Base-by-base conservation (phyloP, 2,797 vertebrate genomes). In the Petrocephalus schoutedeni region DNA sequence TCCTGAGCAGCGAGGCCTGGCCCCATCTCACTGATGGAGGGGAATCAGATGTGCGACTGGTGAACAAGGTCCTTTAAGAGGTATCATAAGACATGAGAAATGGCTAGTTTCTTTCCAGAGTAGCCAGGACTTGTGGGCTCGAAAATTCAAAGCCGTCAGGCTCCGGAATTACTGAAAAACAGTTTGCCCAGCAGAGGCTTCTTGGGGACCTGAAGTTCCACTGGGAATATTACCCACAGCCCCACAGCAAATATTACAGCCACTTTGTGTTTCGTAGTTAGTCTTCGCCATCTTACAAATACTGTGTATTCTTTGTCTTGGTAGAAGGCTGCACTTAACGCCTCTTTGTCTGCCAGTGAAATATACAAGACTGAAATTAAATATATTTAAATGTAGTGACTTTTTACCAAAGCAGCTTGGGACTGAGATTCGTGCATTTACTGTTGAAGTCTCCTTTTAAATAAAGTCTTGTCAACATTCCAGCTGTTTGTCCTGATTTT, bases 1-100 rank as follows among this genome's bases (percentile, higher is more conserved):
- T 93, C 94, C 91, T 96, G 94, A 95, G 19, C n/a, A 2, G 10
- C 9, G 21, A 61, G 56, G 41, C 21, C 21, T 12, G 6, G 6
- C 71, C 53, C 32, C 53, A 67, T 21, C 32, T n/a, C n/a, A 3
- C 36, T 53, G 36, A 59, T 19, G 61, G 28, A 28, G 86, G n/a
- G n/a, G 45, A 10, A 54, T 49, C 77, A 32, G 77, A 56, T 77
- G 53, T n/a, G 58, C 8, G 4, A 19, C 19, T 21, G 21, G 56
- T 28, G 14, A 64, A 28, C 8, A 45, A 21, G 49, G 7, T 83
- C 49, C 80, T 21, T 53, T 2, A 8, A n/a, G 71, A 77, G 36
- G 71, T 45, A 45, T 77, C 71, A 77, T 45, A 36, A 19, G 71
- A 77, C 71, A 45, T 7, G 67, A 74, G 32, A 32, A 74, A 14